Evolutionary conservation across 1,140 invertebrate species (phyloP), one percentile per base, ranked within the genome.

Genomic region (Diplogasteroides magnus): DNA sequence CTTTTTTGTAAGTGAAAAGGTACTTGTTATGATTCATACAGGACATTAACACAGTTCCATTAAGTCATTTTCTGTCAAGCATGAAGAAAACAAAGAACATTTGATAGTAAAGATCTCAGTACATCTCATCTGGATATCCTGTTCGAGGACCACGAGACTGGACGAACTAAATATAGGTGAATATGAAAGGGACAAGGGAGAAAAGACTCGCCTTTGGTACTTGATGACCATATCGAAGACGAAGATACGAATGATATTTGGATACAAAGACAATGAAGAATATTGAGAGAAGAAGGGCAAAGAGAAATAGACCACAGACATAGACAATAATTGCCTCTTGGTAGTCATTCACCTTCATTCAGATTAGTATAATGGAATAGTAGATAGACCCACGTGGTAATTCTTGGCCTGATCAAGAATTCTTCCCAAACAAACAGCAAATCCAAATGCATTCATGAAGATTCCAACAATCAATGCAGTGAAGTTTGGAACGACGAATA

Each of bases 401-500:
- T 71, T 59, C 64, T 66, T 66, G 15, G 69, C 65, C 31, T 69
- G 62, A 27, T 19, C 2, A 0, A 71, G 58, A 55, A 71, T 71
- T 27, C 69, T n/a, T 19, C 65, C 56, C 2, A 71, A 19, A 61
- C 57, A 57, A 29, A 64, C 61, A 66, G 37, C 69, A 61, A 71
- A 71, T 26, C 62, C 69, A 15, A 71, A 23, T 25, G 65, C 23
- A 61, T 65, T 65, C 69, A 71, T 71, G 58, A 71, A 66, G 13
- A 58, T 48, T 60, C 69, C 69, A 31, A 65, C 58, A 26, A 71
- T 58, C 1, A 71, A 57, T 60, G 69, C 69, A 2, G 69, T 71
- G 64, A 66, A 71, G 26, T 71, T 71, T 2, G 69, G 69, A 32
- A 71, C 64, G 23, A 71, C 69, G 61, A 71, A 71, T 23, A 71